Conservation (phyloP, 2,113 vertebrate genomes). For the Dasypus novemcinctus region DNA sequence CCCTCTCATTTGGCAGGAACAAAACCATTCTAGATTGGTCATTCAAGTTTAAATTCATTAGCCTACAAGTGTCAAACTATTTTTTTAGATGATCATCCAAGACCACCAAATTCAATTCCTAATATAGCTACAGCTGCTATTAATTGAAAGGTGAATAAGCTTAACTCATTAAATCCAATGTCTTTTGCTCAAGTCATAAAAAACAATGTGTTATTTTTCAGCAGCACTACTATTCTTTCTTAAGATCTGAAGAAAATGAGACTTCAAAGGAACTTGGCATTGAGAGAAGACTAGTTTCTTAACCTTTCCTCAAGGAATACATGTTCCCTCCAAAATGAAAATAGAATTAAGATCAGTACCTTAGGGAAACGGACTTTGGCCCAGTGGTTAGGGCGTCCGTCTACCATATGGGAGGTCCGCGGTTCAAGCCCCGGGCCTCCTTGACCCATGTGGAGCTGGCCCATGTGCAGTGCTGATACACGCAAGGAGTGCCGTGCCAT, state of each 20-base stretch:
- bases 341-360: background rate
- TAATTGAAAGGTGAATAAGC: constrained; percentile 39
- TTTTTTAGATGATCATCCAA: constrained; percentile 27
- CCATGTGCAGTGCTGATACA: too few species aligned
- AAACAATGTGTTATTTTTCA: constrained; percentile 15
- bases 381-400: too few species aligned
- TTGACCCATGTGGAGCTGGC: too few species aligned
- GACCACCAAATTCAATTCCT: background rate
- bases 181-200: constrained; percentile 4
- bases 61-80: background rate
- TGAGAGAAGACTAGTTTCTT: background rate
- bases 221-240: background rate
- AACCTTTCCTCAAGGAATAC: background rate
- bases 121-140: background rate
- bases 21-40: background rate
- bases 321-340: background rate
- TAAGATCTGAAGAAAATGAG: background rate
- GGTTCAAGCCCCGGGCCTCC: too few species aligned
- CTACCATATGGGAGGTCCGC: too few species aligned
- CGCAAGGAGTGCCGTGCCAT: too few species aligned
- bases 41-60: constrained; percentile 20
- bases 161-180: background rate
- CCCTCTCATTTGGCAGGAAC: background rate
- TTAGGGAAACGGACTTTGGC: too few species aligned
- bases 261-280: background rate